Evolutionary conservation across 2,113 vertebrate species (phyloP).

Genomic region (Octodon degus): DNA sequence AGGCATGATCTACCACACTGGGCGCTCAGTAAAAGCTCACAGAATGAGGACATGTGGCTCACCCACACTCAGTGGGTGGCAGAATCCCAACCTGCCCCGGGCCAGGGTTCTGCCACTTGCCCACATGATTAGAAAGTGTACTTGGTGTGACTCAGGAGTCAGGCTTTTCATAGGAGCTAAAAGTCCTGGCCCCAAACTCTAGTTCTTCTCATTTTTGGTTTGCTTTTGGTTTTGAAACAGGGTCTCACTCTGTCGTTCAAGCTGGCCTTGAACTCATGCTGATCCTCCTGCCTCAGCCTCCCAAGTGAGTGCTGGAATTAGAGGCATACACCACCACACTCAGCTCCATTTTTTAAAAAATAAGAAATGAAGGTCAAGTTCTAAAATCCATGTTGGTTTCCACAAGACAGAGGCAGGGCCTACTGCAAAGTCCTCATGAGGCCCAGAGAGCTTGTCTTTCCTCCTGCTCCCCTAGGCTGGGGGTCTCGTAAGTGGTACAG

Average conservation of each 20-base stretch:
- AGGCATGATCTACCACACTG: accelerated
- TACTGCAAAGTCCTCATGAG: neutral
- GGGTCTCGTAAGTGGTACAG: neutral
- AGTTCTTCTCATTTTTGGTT: neutral
- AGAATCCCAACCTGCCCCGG: neutral
- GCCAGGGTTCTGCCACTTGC: neutral
- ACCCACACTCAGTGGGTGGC: neutral
- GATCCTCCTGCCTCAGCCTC: neutral
- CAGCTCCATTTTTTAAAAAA: neutral
- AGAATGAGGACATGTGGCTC: neutral
- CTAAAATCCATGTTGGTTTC: neutral
- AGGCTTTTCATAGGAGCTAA: neutral
- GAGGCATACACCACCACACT: neutral
- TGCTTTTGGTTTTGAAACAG: neutral
- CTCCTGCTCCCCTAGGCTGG: neutral
- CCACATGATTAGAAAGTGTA: neutral
- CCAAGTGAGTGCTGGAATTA: neutral
- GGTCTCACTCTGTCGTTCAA: neutral
- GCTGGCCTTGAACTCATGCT: neutral
- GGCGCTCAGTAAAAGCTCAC: neutral
- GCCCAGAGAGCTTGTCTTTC: neutral
- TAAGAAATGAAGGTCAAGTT: neutral
- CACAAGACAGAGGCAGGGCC: neutral
- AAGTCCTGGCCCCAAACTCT: neutral
- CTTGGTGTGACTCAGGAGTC: neutral